A percentile compares a stretch with the other conserved stretches of the same genome.
These are phyloP conservation scores for Caenorhabditis briggsae DNA, from an alignment of 1,140 invertebrate species.

Conservation along the genomic window DNA sequence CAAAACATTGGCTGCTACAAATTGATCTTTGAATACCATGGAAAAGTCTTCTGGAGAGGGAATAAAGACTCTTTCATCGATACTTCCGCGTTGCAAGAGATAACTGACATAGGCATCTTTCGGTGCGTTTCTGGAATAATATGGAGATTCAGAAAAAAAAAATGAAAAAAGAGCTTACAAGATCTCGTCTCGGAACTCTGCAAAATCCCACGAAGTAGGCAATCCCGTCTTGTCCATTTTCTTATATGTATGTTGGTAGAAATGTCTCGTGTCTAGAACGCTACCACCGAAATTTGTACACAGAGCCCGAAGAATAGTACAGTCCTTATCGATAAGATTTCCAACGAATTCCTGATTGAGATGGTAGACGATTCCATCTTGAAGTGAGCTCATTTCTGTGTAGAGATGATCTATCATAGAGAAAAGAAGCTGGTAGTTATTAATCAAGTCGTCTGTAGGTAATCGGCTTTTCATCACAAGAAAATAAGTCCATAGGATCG, in stretches of 20 bases:
- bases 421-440: conserved; percentile 12
- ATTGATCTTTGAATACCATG: neutral
- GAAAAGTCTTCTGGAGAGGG: neutral
- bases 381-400: conserved; percentile 7
- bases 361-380: conserved; percentile 30
- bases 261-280: conserved; percentile 13
- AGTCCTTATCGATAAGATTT: neutral
- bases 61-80: conserved; percentile 38
- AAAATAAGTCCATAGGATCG: conserved; percentile 11
- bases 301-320: neutral
- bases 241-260: conserved; percentile 9
- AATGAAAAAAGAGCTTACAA: neutral
- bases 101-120: neutral
- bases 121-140: neutral
- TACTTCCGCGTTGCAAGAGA: conserved; percentile 18
- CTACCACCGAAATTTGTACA: conserved; percentile 15
- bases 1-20: neutral
- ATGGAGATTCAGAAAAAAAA: too few species aligned
- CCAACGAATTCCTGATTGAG: neutral
- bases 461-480: conserved; percentile 26
- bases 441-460: conserved; percentile 16
- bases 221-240: conserved; percentile 41
- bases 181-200: conserved; percentile 4
- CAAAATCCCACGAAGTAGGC: neutral
- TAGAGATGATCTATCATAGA: conserved; percentile 12